These are phyloP conservation scores for Ciconia boyciana DNA, from an alignment of 2,113 vertebrate species.

Conservation along the genomic window DNA sequence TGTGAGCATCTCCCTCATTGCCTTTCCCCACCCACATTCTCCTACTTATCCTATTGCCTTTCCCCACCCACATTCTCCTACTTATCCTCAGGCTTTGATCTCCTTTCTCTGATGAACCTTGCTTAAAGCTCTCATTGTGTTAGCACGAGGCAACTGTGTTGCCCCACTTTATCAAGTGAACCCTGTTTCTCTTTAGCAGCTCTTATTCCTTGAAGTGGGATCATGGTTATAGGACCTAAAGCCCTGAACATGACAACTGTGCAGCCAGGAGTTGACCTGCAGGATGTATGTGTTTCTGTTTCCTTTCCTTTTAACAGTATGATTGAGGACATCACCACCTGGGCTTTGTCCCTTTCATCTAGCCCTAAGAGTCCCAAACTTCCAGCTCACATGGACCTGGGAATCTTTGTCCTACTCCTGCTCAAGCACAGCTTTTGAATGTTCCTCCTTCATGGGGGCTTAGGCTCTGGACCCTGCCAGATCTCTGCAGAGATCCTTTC, in stretches of 20 bases:
- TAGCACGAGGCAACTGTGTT: neutral
- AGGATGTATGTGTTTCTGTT: neutral
- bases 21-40: neutral
- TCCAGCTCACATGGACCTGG: neutral
- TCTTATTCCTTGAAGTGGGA: neutral
- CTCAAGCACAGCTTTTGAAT: neutral
- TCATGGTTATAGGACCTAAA: neutral
- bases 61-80: neutral
- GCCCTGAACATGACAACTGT: neutral
- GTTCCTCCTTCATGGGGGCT: neutral
- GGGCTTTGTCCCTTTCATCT: neutral
- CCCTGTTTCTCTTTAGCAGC: neutral
- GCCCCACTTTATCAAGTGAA: neutral
- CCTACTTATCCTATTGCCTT: neutral
- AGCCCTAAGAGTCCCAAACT: rapidly evolving
- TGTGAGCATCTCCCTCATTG: neutral
- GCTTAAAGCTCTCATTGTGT: neutral
- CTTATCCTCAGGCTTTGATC: neutral
- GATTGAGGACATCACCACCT: neutral
- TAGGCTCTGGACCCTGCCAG: neutral
- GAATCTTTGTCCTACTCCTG: neutral
- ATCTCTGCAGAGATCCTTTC: neutral
- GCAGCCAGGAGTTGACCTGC: neutral
- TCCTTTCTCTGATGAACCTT: neutral
- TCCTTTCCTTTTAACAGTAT: neutral